Conservation (phyloP, 2,113 vertebrate species). For the Deroptyus accipitrinus region DNA sequence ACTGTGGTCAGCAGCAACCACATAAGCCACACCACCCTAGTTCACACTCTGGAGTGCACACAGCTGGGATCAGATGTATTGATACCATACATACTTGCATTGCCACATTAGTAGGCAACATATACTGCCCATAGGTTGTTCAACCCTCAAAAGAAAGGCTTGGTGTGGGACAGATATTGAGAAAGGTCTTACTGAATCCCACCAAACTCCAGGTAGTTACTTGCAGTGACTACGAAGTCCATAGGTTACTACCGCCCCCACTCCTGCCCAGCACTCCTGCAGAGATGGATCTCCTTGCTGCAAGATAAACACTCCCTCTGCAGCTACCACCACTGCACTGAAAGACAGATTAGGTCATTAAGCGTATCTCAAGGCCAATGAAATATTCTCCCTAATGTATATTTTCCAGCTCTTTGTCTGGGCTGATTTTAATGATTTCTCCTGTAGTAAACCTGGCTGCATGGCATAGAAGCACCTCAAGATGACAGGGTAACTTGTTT, state of each 20-base stretch:
- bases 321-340: neutral
- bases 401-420: neutral
- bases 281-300: neutral
- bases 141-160: neutral
- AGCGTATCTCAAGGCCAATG: neutral
- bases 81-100: neutral
- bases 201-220: neutral
- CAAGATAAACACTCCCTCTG: neutral
- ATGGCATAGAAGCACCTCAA: neutral
- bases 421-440: neutral
- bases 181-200: neutral
- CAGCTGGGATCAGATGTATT: neutral
- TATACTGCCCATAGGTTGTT: neutral
- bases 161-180: neutral
- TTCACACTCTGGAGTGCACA: neutral
- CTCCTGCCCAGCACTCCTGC: neutral
- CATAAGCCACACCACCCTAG: neutral
- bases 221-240: too few relatives aligned
- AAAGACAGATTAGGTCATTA: neutral
- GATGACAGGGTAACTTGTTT: neutral
- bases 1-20: neutral
- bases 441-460: neutral
- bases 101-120: neutral
- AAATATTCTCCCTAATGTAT: neutral
- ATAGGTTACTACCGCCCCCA: neutral